Evolutionary conservation across 2,797 vertebrate genomes (phyloP).

Genomic region (Echiichthys vipera): DNA sequence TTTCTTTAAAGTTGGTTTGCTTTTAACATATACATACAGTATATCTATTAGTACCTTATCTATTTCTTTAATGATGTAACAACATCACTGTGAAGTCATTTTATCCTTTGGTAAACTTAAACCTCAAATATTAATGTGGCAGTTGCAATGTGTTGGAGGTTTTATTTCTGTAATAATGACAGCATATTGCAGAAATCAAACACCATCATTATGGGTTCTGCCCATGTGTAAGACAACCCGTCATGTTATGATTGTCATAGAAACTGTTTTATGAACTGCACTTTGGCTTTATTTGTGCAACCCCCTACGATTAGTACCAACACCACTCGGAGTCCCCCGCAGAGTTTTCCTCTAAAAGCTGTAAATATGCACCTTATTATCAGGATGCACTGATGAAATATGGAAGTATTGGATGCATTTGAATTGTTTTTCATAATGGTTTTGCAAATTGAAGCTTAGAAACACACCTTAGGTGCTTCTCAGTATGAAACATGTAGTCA

Average conservation of each 20-base stretch:
- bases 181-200: slow-evolving; percentile 55
- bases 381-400: slow-evolving; percentile 25
- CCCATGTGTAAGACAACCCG: slow-evolving; percentile 48
- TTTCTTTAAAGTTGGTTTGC: neutral
- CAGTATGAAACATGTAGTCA: slow-evolving; percentile 18
- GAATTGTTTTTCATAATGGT: slow-evolving; percentile 15
- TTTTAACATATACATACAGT: neutral
- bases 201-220: slow-evolving; percentile 52
- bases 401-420: slow-evolving; percentile 5
- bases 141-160: slow-evolving; percentile 23
- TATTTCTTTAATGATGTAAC: slow-evolving; percentile 12
- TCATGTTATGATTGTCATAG: slow-evolving; percentile 49
- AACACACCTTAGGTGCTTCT: slow-evolving; percentile 24
- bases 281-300: slow-evolving; percentile 56
- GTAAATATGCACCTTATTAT: slow-evolving; percentile 59
- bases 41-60: slow-evolving; percentile 6
- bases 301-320: slow-evolving; percentile 56
- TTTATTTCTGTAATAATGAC: slow-evolving; percentile 56
- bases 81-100: slow-evolving; percentile 5
- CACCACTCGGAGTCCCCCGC: slow-evolving; percentile 38
- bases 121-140: slow-evolving; percentile 27
- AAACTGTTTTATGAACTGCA: slow-evolving; percentile 57
- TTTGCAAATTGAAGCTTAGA: slow-evolving; percentile 33
- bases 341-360: slow-evolving; percentile 55
- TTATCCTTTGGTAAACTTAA: slow-evolving; percentile 25